These are phyloP conservation scores for Anthonomus grandis DNA, from an alignment of 1,140 invertebrate genomes.

Conservation along the genomic window DNA sequence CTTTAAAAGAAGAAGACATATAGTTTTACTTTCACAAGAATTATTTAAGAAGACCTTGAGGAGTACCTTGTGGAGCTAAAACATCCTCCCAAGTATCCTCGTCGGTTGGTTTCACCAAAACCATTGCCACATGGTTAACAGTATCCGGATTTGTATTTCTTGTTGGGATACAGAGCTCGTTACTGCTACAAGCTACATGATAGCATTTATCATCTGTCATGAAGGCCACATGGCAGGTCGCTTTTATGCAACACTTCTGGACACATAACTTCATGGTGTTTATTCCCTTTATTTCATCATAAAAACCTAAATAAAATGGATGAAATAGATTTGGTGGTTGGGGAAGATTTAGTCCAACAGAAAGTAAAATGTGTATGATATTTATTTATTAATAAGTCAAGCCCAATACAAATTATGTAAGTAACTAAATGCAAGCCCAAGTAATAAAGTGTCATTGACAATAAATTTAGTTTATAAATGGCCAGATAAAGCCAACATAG, in stretches of 20 bases:
- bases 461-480: background rate
- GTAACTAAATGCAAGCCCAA: background rate
- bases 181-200: constrained; percentile 67
- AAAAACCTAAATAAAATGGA: constrained; percentile 52
- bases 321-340: constrained; percentile 5
- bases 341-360: background rate
- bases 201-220: constrained; percentile 73
- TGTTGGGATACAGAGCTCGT: constrained; percentile 67
- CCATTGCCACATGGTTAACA: constrained; percentile 65
- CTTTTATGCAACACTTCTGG: constrained; percentile 65
- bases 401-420: background rate
- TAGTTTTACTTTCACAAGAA: background rate
- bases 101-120: constrained; percentile 68
- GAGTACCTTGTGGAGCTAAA: constrained; percentile 40
- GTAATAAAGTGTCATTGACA: constrained; percentile 5
- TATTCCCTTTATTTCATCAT: constrained; percentile 55
- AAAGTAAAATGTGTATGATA: background rate
- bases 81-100: constrained; percentile 56
- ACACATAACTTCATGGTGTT: constrained; percentile 64
- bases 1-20: constrained; percentile 16
- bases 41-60: background rate
- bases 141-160: constrained; percentile 55
- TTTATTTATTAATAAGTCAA: background rate
- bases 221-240: constrained; percentile 74
- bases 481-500: background rate